Conservation (phyloP, 1,140 invertebrate species). For the Drosophila ananassae region DNA sequence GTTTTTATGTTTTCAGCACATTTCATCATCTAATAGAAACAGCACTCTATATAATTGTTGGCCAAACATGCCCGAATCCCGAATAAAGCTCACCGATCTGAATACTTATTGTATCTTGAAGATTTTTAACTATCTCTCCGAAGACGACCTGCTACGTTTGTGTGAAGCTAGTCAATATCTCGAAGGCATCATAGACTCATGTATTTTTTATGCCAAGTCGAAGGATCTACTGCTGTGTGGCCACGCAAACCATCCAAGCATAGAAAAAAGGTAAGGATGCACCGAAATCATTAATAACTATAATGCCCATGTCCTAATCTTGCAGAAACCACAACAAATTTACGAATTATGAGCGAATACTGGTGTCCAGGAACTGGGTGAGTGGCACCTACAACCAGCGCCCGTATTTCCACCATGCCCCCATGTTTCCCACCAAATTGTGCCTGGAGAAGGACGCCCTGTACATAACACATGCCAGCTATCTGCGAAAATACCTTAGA, state of each 20-base stretch:
- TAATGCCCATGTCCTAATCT: neutral
- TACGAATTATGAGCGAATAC: slow-evolving; percentile 61
- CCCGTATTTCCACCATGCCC: slow-evolving; percentile 68
- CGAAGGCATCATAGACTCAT: slow-evolving; percentile 50
- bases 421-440: slow-evolving; percentile 76
- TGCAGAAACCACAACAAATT: slow-evolving; percentile 48
- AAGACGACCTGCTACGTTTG: slow-evolving; percentile 60
- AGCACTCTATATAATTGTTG: neutral
- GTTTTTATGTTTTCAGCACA: neutral
- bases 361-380: slow-evolving; percentile 68
- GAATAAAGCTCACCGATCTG: slow-evolving; percentile 61
- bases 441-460: slow-evolving; percentile 59
- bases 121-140: slow-evolving; percentile 64
- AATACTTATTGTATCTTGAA: slow-evolving; percentile 66
- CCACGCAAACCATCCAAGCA: slow-evolving; percentile 50
- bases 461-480: slow-evolving; percentile 65
- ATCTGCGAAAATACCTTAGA: slow-evolving; percentile 68
- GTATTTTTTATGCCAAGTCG: slow-evolving; percentile 55
- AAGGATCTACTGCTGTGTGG: slow-evolving; percentile 72
- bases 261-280: slow-evolving; percentile 50
- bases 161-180: slow-evolving; percentile 47
- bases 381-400: slow-evolving; percentile 64
- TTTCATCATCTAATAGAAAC: neutral
- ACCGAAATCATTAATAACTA: neutral
- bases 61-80: slow-evolving; percentile 8